A percentile compares a stretch with the other conserved stretches of the same genome.
Evolutionary conservation across 2,797 vertebrate genomes (phyloP).

Genomic region (Fundulus diaphanus): DNA sequence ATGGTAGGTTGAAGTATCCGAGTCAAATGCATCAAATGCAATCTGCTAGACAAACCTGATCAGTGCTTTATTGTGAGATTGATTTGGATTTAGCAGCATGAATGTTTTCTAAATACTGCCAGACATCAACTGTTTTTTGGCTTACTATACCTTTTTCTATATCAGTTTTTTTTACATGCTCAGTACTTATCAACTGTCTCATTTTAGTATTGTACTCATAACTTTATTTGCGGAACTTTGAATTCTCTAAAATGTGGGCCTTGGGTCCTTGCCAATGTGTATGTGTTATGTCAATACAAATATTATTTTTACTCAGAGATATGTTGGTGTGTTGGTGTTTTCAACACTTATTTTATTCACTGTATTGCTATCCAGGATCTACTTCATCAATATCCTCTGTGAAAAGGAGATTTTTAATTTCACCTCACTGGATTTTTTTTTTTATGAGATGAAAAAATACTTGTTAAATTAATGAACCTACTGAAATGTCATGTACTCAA

Average conservation of each 20-base stretch:
- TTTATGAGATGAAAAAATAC: no score
- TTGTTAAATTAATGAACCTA: no score
- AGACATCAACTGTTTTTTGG: not conserved
- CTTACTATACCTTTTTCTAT: not conserved
- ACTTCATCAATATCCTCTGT: no score
- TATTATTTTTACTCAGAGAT: not conserved
- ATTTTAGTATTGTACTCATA: not conserved
- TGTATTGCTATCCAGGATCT: no score
- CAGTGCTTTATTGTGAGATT: no score
- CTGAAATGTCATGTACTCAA: no score
- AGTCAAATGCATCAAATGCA: not conserved
- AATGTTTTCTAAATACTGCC: not conserved
- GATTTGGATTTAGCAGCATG: not conserved
- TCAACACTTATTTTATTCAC: not conserved
- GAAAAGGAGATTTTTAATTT: no score
- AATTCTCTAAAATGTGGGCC: not conserved
- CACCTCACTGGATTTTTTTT: no score
- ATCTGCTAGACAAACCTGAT: not conserved
- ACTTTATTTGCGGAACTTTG: not conserved
- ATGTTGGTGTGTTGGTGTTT: not conserved
- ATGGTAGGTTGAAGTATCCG: not conserved
- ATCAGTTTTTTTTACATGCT: not conserved
- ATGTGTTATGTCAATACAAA: not conserved
- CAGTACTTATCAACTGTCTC: no score
- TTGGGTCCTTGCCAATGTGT: not conserved